Conservation (phyloP, 2,888 invertebrate genomes). For the Orthonevra nobilis region DNA sequence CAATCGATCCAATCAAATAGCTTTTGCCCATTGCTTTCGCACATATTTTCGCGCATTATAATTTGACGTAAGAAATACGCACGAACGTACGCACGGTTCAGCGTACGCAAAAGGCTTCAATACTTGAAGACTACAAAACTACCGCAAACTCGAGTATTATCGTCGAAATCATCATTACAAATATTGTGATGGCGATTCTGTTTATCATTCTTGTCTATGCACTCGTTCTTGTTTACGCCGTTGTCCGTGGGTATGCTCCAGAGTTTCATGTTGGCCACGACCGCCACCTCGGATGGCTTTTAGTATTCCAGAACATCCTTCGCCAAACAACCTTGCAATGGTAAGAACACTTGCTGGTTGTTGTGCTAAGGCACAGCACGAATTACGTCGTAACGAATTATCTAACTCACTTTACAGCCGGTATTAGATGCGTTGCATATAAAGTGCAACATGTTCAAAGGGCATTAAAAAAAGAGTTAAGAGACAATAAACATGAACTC, state of each 20-base stretch:
- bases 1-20: constrained; percentile 8
- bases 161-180: constrained; percentile 43
- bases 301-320: constrained; percentile 50
- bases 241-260: constrained; percentile 1
- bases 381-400: constrained; percentile 46
- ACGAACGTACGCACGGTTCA: too few species aligned
- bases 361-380: constrained; percentile 11
- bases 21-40: not conserved
- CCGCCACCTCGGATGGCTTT: constrained; percentile 28
- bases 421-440: constrained; percentile 41
- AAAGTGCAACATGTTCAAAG: constrained; percentile 1
- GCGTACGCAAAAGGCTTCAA: too few species aligned
- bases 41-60: constrained; percentile 16
- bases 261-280: not conserved
- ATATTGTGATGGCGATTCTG: constrained; percentile 46
- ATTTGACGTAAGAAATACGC: constrained; percentile 12
- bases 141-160: constrained; percentile 59
- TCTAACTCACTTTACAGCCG: constrained; percentile 30
- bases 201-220: constrained; percentile 63
- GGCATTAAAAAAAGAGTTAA: not conserved
- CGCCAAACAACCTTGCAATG: constrained; percentile 46
- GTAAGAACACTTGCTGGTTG: constrained; percentile 27
- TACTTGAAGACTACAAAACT: constrained; percentile 47
- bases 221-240: constrained; percentile 44
- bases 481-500: not conserved